A percentile compares a stretch with the other conserved stretches of the same genome.
Conservation (phyloP, 2,888 invertebrate genomes). For the Helobdella robusta region DNA sequence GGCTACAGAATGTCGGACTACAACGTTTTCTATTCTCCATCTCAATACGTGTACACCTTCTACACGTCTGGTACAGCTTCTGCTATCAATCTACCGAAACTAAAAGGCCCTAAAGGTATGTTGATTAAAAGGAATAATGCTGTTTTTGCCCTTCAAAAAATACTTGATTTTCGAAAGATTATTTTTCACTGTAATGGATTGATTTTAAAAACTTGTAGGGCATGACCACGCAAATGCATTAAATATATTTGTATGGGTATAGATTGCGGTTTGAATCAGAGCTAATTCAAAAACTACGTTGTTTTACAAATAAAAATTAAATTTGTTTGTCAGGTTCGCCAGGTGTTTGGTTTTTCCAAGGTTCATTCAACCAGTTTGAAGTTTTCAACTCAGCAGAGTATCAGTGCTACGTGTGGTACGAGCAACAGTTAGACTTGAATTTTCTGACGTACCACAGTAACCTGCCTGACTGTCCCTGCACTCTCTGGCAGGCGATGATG, state of each 20-base stretch:
- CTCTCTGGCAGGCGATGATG: slow-evolving; percentile 26
- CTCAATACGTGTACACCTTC: slow-evolving; percentile 1
- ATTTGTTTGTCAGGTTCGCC: neutral
- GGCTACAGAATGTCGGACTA: slow-evolving; percentile 17
- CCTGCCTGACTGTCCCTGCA: slow-evolving; percentile 26
- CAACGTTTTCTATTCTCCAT: neutral
- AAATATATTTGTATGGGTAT: neutral
- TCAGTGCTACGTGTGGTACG: slow-evolving; percentile 23
- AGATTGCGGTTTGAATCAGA: neutral
- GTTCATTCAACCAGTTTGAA: neutral
- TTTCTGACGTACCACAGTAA: neutral
- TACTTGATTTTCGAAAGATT: neutral
- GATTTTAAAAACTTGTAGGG: too few relatives aligned
- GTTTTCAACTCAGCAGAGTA: neutral
- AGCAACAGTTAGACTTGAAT: neutral
- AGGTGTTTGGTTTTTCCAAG: slow-evolving; percentile 20
- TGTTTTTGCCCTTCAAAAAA: too few relatives aligned
- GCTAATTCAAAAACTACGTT: neutral
- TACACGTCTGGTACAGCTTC: slow-evolving; percentile 15
- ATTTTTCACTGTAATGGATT: neutral
- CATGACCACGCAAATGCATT: too few relatives aligned
- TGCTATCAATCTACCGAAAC: slow-evolving; percentile 10
- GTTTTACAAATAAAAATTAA: neutral
- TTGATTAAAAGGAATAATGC: neutral
- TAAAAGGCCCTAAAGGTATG: slow-evolving; percentile 24